Base-by-base conservation (phyloP, 1,140 invertebrate genomes). In the Steinernema feltiae region DNA sequence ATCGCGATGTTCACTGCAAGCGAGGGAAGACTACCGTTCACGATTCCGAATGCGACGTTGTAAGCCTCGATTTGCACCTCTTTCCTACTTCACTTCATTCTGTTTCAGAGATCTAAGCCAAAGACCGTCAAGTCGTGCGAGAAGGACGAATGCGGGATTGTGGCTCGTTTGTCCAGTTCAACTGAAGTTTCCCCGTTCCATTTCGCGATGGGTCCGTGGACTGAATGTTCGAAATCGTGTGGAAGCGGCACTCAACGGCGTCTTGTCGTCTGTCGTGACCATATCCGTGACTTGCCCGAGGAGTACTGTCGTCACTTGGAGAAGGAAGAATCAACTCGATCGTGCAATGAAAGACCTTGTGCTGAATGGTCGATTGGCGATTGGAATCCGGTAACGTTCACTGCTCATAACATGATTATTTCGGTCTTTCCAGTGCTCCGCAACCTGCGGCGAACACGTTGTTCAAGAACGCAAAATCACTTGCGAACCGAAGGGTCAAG, bases 191-290 rank as follows among this genome's bases (percentile, higher is more conserved):
- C 78, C 31, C 71, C 78, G n/a, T 74, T 79, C 35, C 35, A 79
- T 70, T 85, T 83, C 82, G 78, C 79, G 17, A 81, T 76, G 21
- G 84, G 83, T 1, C 78, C 82, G 1, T 85, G 84, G 84, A 75
- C 76, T 70, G 74, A 81, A 17, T 85, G 83, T 63, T 79, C 81
- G 17, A 24, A 70, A 69, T 72, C 76, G 1, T 84, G 83, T 78
- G 84, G 81, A 12, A 70, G 69, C 29, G 83, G 84, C n/a, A 82
- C 70, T 30, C 83, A 84, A 74, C 76, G 76, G 27, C 70, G 83
- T n/a, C 70, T 81, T n/a, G 81, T 84, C 12, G 71, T 83, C 32
- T 84, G 83, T 70, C 75, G 78, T 35, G 83, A 83, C 70, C 73
- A 82, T 21, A 48, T 77, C 31, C 83, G 83, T 17, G 77, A 80